Base-by-base conservation (phyloP, 1,140 invertebrate genomes). In the Mylabris phalerata region DNA sequence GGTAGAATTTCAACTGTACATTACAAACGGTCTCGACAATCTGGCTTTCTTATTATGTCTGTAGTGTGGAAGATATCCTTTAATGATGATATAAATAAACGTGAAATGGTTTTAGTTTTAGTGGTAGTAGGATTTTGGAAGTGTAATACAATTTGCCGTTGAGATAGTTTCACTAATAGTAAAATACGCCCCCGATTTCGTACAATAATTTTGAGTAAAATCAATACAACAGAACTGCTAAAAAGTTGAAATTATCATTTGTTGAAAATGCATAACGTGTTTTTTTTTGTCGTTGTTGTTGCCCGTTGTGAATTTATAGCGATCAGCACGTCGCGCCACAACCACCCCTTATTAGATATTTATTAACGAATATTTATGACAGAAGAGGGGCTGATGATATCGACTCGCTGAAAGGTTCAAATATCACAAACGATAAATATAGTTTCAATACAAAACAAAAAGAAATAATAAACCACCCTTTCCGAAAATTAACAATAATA, bases 31-130 rank as follows among this genome's bases (percentile, higher is more conserved):
- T 5, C 32, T 32, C 32, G 32, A 32, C 32, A 32, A 32, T 1
- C 32, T 32, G 7, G 32, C 7, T 11, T 3, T 43, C 50, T 26
- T 52, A 40, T 52, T 52, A 52, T 43, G 42, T 52, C 50, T 52
- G 32, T 43, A 52, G 50, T 52, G 26, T 52, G n/a, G 50, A 48
- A 60, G 59, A 60, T 60, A 60, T 55, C 59, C 54, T 60, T 48
- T 60, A 60, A 60, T 60, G 59, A 60, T 47, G 52, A 13, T 60
- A 60, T 60, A 60, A 60, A 60, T 60, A 60, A 57, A 57, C 52
- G 38, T 44, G 47, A 57, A 60, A 52, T 57, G 48, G 54, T 55
- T 57, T 57, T 44, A 56, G 52, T 50, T 60, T 57, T 27, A 57
- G 59, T 39, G 54, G 32, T 5, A 50, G 45, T 48, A 55, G 52